Conservation (phyloP, 2,888 invertebrate genomes). For the Aspidapion aeneum region DNA sequence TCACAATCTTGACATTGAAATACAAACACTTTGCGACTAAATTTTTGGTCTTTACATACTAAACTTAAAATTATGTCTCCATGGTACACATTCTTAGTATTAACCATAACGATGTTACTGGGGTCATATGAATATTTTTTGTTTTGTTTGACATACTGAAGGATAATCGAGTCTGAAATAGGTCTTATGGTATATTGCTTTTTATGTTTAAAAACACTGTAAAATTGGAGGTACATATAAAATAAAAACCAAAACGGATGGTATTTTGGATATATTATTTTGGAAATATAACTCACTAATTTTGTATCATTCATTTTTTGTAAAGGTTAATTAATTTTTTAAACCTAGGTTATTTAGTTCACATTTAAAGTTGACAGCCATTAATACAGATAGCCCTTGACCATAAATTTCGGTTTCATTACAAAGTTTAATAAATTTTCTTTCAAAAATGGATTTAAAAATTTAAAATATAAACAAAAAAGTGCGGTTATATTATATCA, state of each 20-base stretch:
- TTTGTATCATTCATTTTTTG: conserved; percentile 11
- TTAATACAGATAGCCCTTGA: too few relatives aligned
- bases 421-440: too few relatives aligned
- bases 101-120: conserved; percentile 37
- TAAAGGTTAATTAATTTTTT: too few relatives aligned
- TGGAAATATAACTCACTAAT: conserved; percentile 23
- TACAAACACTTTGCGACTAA: conserved; percentile 25
- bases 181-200: conserved; percentile 30
- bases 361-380: too few relatives aligned
- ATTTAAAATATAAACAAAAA: too few relatives aligned
- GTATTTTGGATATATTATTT: conserved; percentile 31
- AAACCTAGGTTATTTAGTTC: neutral
- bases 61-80: conserved; percentile 28
- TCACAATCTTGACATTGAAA: conserved; percentile 8
- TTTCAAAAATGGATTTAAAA: too few relatives aligned
- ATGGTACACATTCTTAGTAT: conserved; percentile 29
- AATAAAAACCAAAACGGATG: conserved; percentile 39
- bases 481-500: too few relatives aligned
- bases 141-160: conserved; percentile 21
- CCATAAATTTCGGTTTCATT: too few relatives aligned
- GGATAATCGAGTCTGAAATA: conserved; percentile 30
- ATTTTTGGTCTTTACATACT: conserved; percentile 19
- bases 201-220: conserved; percentile 32
- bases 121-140: conserved; percentile 30
- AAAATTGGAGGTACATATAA: conserved; percentile 42